Evolutionary conservation across 2,888 invertebrate species (phyloP), one percentile per base, ranked within the genome.

Genomic region (Nemotelus pantherinus): DNA sequence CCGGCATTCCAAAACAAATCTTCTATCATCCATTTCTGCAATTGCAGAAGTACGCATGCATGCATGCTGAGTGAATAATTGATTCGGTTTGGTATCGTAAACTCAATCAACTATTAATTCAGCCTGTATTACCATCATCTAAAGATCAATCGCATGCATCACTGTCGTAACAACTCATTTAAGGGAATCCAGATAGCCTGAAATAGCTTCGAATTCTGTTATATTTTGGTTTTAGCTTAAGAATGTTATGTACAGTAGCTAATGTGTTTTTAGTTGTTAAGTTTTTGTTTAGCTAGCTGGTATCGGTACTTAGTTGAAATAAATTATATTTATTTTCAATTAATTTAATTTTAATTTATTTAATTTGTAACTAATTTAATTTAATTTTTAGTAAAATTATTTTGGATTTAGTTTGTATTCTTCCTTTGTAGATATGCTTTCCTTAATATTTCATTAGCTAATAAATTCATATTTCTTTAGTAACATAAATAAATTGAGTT

Each of bases 41-140:
- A 50, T 68, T 68, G 9, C 6, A 25, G 25, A 25, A 25, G 25
- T 25, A 25, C 25, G 25, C 25, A 25, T 25, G 25, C 25, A 25
- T 25, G 25, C 25, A 25, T 45, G 65, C 71, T 71, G 71, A 55
- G 4, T 71, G 71, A 57, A 53, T 55, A 71, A 5, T 43, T 57
- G 71, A 43, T 6, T 43, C 48, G 44, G 44, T 43, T 39, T 71
- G 2, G 48, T 10, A 45, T 7, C 5, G 53, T 39, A 57, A 68
- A 43, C 71, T 71, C 57, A 71, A 43, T 39, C 71, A 71, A 55
- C 41, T 71, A 55, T 71, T 57, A 41, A 71, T 43, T 71, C 71
- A 71, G 71, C 71, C 44, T 39, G 67, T n/a, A 47, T 7, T 48
- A 9, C 25, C 25, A 47, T 25, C 25, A 25, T 25, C 25, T 45